Percentiles rank a stretch among this genome's conserved stretches.
Conservation (phyloP, 2,888 invertebrate species). For the Serripes groenlandicus region DNA sequence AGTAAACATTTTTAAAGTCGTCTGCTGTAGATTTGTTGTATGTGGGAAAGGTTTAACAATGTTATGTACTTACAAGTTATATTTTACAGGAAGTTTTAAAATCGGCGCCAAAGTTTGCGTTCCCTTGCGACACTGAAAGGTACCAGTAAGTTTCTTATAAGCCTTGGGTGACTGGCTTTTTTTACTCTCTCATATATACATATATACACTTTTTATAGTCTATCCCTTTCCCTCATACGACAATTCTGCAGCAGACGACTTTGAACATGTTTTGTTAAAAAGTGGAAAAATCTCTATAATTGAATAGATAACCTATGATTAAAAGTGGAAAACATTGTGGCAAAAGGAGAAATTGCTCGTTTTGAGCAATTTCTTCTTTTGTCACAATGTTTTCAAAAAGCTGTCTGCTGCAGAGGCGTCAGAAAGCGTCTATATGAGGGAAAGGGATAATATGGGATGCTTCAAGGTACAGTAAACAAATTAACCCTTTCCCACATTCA, state of each 20-base stretch:
- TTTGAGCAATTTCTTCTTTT: background rate
- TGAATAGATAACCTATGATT: no score
- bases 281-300: background rate
- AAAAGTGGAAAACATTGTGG: background rate
- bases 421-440: no score
- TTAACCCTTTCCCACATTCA: no score
- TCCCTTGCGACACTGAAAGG: constrained; percentile 94
- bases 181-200: constrained; percentile 9
- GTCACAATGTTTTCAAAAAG: no score
- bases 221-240: background rate
- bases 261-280: background rate
- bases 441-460: no score
- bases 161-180: constrained; percentile 48
- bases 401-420: no score
- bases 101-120: constrained; percentile 96
- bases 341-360: background rate
- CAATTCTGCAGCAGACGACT: background rate
- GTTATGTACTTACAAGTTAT: background rate
- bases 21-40: no score
- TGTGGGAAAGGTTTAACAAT: no score
- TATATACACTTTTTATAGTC: background rate
- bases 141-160: constrained; percentile 86
- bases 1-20: no score
- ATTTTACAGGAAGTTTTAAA: constrained; percentile 91
- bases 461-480: no score